These are phyloP conservation scores for Tachyglossus aculeatus DNA, from an alignment of 2,797 vertebrate genomes.

Conservation along the genomic window DNA sequence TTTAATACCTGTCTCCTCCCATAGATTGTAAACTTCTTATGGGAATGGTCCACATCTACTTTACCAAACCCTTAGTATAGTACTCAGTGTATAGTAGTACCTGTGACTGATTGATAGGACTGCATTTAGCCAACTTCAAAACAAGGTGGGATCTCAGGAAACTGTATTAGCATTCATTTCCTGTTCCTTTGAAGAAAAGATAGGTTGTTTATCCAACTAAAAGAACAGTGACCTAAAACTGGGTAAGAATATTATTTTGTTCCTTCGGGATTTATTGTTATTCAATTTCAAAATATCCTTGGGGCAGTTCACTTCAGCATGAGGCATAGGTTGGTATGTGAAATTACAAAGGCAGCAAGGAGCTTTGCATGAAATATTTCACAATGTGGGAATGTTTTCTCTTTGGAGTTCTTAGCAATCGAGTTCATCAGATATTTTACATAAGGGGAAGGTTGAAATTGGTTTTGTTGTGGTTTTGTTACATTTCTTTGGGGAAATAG, in stretches of 20 bases:
- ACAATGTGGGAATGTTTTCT: not conserved
- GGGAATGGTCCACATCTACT: too few relatives aligned
- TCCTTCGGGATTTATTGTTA: not conserved
- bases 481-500: not conserved
- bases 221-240: constrained; percentile 4
- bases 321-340: not conserved
- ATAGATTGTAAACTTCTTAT: too few relatives aligned
- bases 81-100: too few relatives aligned
- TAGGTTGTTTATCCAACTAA: not conserved
- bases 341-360: not conserved
- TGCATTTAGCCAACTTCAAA: not conserved
- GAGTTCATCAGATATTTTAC: not conserved
- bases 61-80: too few relatives aligned
- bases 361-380: not conserved
- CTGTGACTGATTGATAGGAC: too few relatives aligned
- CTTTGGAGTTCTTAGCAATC: not conserved
- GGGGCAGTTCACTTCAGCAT: not conserved
- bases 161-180: not conserved
- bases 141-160: not conserved
- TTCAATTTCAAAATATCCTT: constrained; percentile 17
- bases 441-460: not conserved
- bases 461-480: not conserved
- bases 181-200: not conserved
- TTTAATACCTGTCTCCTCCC: too few relatives aligned
- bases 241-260: not conserved